Base-by-base conservation (phyloP, 35 echinoderm and acorn worm species). In the Lytechinus variegatus region DNA sequence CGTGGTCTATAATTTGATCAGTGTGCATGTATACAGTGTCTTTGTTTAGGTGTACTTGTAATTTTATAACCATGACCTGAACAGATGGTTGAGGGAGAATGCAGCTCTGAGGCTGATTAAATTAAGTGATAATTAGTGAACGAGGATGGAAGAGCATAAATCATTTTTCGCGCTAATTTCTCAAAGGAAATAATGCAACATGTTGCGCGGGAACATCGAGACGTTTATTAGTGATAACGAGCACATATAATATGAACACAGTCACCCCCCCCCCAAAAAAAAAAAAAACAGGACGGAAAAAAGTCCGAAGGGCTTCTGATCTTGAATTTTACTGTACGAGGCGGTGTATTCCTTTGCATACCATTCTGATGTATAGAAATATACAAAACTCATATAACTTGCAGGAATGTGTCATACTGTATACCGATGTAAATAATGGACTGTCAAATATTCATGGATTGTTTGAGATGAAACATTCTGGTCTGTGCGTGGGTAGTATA, bases 101-200 rank as follows among this genome's bases (percentile, higher is more conserved):
- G 66, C 19, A 79, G 66, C 66, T 6, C 16, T 79, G 21, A 79
- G 66, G 66, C 66, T 79, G 66, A 79, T 79, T 79, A n/a, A 16
- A 79, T 79, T 79, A 79, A 79, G 66, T n/a, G 14, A 79, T 79
- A 79, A 79, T 79, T 79, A 79, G 66, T n/a, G 66, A 79, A n/a
- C 66, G 14, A 79, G 66, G 66, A 79, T 79, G 66, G 66, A 7
- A 79, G 14, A 79, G 16, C 66, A 79, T 79, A 79, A 79, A 79
- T 79, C 66, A 24, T 79, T 24, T 79, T 60, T 60, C 10, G 21
- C 16, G n/a, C 16, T 24, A 16, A 79, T 79, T 79, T 79, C 66
- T 79, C 14, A 0, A n/a, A 16, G 12, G 21, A n/a, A 79, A 79
- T 79, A 79, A 24, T 79, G 66, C 66, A 79, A 79, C 66, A 79